Evolutionary conservation across 2,113 vertebrate genomes (phyloP), one percentile per base, ranked within the genome.

Genomic region (Edolisoma coerulescens): DNA sequence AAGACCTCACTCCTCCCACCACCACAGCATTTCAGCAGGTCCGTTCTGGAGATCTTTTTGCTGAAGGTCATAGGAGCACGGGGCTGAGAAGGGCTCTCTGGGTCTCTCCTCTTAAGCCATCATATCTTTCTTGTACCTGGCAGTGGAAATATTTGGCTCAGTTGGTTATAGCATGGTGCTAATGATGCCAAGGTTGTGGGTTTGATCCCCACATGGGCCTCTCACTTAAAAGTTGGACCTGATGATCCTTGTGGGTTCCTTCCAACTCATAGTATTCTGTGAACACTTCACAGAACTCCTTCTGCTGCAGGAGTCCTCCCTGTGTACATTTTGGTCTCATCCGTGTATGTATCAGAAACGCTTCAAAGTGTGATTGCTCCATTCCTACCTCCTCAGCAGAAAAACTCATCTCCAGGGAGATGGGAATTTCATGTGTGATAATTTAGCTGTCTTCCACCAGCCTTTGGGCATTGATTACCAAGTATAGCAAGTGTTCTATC

Each of bases 351-450:
- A 49, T 14, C 21, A 83, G 50, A 87, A 83, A 74, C 11, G 13
- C 19, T 70, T 89, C 42, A 16, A 61, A 83, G 33, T 45, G n/a
- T 89, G 76, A 64, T 68, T 67, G 35, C 37, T 85, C 67, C 50
- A 69, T 91, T 89, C 53, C 57, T 82, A 33, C 22, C 39, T 57
- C 78, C 78, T 73, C 82, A 93, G 85, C 35, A 88, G 73, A 84
- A 87, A 89, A 91, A 10, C 13, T 74, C 11, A 49, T 90, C 84
- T 90, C 87, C 79, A 84, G 67, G 42, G 71, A 96, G 82, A 95
- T 7, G 6, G 35, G 75, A 83, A 32, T 93, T 84, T 84, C 60
- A 44, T 44, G 24, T 61, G 33, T 85, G 61, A 69, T 89, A 87
- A 94, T 57, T 85, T 26, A 73, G 23, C 65, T 71, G 49, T 87